phyloP scores from a whole-genome alignment of 2,797 vertebrate species.

The Sebastes minor region DNA sequence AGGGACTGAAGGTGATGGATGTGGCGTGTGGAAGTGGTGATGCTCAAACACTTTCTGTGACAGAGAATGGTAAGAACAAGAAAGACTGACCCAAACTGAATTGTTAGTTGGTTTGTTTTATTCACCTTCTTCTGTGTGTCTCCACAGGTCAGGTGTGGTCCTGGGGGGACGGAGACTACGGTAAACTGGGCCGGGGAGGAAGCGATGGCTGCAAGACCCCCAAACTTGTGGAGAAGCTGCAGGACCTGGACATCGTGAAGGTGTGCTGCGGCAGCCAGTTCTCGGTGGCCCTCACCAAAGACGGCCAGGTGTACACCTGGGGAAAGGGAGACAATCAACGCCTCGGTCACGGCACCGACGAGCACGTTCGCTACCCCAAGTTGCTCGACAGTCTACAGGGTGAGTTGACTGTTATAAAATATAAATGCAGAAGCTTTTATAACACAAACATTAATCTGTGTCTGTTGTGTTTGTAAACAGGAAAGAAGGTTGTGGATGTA shows the following conservation, averaged over 20 bases:
- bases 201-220: conserved; percentile 98
- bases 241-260: conserved; percentile 94
- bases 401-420: conserved; percentile 60
- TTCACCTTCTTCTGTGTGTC: background rate
- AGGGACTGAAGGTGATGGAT: conserved; percentile 95
- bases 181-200: conserved; percentile 95
- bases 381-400: conserved; percentile 94
- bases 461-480: conserved; percentile 66
- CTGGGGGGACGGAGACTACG: conserved; percentile 98
- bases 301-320: conserved; percentile 98
- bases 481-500: conserved; percentile 96
- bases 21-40: conserved; percentile 97
- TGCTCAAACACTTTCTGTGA: conserved; percentile 96
- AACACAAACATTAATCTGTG: background rate
- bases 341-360: conserved; percentile 96
- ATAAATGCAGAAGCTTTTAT: background rate
- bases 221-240: conserved; percentile 95
- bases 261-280: conserved; percentile 98
- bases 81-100: too few relatives aligned
- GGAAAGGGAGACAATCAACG: conserved; percentile 98
- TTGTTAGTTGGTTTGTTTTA: background rate
- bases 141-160: conserved; percentile 96
- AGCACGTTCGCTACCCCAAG: conserved; percentile 97
- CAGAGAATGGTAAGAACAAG: conserved; percentile 90
- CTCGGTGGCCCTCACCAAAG: conserved; percentile 94